Conservation (phyloP, 2,888 invertebrate species). For the Caenorhabditis parvicauda region DNA sequence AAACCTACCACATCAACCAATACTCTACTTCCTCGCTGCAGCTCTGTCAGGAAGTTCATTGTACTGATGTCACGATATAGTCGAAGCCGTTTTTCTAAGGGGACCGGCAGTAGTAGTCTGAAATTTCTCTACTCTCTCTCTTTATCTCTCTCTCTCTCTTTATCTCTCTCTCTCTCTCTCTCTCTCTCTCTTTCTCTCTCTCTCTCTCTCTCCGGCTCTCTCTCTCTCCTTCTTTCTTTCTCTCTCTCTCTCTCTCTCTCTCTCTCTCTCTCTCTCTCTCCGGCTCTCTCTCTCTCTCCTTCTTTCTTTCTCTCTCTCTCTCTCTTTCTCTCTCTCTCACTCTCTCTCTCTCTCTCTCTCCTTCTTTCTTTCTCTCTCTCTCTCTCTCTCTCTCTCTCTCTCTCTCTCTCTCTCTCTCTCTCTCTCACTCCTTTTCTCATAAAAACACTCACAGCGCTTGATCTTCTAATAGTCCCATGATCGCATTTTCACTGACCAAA, state of each 20-base stretch:
- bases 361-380: background rate
- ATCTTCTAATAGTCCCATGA: constrained; percentile 16
- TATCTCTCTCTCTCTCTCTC: background rate
- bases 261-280: background rate
- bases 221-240: background rate
- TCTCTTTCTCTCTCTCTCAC: constrained; percentile 2
- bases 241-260: background rate
- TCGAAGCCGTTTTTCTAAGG: constrained; percentile 7
- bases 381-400: background rate
- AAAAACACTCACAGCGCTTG: constrained; percentile 15
- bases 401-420: background rate
- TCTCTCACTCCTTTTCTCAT: background rate
- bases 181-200: background rate
- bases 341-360: background rate
- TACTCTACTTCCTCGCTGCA: constrained; percentile 13
- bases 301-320: background rate
- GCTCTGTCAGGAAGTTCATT: constrained; percentile 7
- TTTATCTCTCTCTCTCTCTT: background rate
- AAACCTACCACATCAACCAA: constrained; percentile 19
- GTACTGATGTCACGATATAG: constrained; percentile 10
- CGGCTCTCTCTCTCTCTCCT: background rate
- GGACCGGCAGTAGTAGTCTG: constrained; percentile 18
- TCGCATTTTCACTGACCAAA: constrained; percentile 16
- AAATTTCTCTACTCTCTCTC: background rate
- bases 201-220: background rate